These are phyloP conservation scores for Fragum fragum DNA, from an alignment of 2,888 invertebrate genomes.

Conservation along the genomic window DNA sequence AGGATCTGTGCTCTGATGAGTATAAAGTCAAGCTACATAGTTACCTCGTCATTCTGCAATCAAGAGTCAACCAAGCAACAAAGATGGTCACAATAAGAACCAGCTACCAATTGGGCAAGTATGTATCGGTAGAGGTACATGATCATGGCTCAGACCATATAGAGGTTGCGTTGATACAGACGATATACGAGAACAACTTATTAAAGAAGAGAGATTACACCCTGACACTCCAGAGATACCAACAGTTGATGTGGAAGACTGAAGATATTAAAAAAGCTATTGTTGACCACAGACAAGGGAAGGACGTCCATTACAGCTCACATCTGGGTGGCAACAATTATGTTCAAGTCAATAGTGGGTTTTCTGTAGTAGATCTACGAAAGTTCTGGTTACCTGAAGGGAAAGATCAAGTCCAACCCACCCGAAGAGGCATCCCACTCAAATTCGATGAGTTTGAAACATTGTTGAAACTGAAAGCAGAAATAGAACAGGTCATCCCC, in stretches of 20 bases:
- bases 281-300: neutral
- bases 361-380: constrained; percentile 44
- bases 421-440: constrained; percentile 44
- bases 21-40: no score
- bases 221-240: constrained; percentile 28
- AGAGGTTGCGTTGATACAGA: no score
- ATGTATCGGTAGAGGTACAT: no score
- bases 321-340: constrained; percentile 42
- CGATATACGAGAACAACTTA: constrained; percentile 15
- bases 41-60: no score
- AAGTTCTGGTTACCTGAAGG: constrained; percentile 54
- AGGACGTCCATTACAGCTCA: neutral
- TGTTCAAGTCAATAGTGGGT: constrained; percentile 20
- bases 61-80: no score
- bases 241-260: constrained; percentile 17
- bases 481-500: constrained; percentile 35
- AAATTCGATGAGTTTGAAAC: constrained; percentile 39
- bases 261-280: constrained; percentile 22
- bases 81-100: no score
- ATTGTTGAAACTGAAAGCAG: constrained; percentile 28
- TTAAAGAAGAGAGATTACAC: constrained; percentile 42
- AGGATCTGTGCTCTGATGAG: no score
- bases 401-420: constrained; percentile 29
- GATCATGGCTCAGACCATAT: no score
- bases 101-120: no score